Conservation (phyloP, 1,140 invertebrate genomes). For the Paramacrobiotus metropolitanus region DNA sequence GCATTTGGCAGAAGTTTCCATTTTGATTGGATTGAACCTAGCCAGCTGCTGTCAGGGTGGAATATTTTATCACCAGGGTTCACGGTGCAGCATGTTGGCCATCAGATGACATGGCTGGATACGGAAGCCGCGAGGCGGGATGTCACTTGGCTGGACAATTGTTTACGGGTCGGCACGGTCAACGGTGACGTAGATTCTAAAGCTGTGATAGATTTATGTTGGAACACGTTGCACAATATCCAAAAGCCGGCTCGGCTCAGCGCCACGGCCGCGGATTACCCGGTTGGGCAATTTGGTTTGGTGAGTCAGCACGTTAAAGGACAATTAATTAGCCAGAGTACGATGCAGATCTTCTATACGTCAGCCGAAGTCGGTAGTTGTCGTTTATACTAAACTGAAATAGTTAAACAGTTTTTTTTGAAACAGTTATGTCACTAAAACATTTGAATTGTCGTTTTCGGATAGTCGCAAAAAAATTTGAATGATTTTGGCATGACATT, state of each 20-base stretch:
- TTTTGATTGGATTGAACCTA: background rate
- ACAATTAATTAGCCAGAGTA: no score
- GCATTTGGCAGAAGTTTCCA: slow-evolving; percentile 1
- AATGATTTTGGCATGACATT: no score
- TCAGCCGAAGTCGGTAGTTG: no score
- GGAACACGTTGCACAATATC: background rate
- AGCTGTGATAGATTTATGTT: slow-evolving; percentile 4
- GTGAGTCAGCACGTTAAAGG: no score
- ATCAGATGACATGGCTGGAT: background rate
- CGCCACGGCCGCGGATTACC: no score
- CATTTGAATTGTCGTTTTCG: no score
- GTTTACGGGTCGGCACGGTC: background rate
- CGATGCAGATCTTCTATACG: no score
- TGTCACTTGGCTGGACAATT: background rate
- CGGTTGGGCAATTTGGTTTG: no score
- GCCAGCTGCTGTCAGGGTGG: background rate
- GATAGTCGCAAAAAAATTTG: no score
- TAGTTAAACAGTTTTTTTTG: no score
- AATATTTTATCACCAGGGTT: background rate
- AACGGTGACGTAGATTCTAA: background rate
- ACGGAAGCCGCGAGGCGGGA: background rate
- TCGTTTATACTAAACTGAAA: no score
- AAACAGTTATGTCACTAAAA: no score
- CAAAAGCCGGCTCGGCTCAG: background rate
- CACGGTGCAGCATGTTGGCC: background rate